phyloP scores from a whole-genome alignment of 2,888 invertebrate genomes.

The Pseudeuparius sepicola region DNA sequence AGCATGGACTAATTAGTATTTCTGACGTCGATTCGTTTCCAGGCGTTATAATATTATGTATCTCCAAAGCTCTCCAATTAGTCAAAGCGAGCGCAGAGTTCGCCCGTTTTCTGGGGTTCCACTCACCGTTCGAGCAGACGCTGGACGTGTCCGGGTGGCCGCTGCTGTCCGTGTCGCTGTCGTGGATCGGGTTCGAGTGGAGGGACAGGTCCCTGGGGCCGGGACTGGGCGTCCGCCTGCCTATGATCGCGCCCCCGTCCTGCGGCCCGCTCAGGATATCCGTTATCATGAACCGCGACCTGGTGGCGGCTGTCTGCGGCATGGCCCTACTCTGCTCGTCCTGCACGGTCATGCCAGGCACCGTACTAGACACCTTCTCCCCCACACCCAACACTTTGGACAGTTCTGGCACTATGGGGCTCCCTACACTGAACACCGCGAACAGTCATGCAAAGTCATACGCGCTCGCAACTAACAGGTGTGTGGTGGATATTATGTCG shows the following conservation, averaged over 20 bases:
- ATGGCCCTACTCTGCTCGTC: slow-evolving; percentile 38
- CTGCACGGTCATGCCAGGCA: slow-evolving; percentile 42
- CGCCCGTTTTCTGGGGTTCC: too few relatives aligned
- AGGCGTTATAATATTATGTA: too few relatives aligned
- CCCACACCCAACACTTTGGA: slow-evolving; percentile 39
- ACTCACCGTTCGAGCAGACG: slow-evolving; percentile 47
- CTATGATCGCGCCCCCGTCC: slow-evolving; percentile 45
- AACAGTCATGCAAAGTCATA: too few relatives aligned
- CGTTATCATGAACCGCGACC: slow-evolving; percentile 83
- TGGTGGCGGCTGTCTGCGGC: slow-evolving; percentile 44
- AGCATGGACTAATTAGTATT: too few relatives aligned
- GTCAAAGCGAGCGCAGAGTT: too few relatives aligned
- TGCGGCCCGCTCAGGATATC: slow-evolving; percentile 64
- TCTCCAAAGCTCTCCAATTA: too few relatives aligned
- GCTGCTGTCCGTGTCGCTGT: slow-evolving; percentile 45
- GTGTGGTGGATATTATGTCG: slow-evolving; percentile 1
- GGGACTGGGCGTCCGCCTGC: slow-evolving; percentile 43
- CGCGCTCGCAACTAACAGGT: too few relatives aligned
- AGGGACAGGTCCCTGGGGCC: slow-evolving; percentile 47
- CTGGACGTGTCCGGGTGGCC: slow-evolving; percentile 45
- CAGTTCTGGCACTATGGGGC: too few relatives aligned
- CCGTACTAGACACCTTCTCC: slow-evolving; percentile 35
- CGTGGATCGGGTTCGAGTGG: slow-evolving; percentile 39
- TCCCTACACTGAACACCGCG: too few relatives aligned
- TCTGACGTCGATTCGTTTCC: too few relatives aligned